Conservation (phyloP, 2,888 invertebrate genomes). For the Teinopalpus imperialis region DNA sequence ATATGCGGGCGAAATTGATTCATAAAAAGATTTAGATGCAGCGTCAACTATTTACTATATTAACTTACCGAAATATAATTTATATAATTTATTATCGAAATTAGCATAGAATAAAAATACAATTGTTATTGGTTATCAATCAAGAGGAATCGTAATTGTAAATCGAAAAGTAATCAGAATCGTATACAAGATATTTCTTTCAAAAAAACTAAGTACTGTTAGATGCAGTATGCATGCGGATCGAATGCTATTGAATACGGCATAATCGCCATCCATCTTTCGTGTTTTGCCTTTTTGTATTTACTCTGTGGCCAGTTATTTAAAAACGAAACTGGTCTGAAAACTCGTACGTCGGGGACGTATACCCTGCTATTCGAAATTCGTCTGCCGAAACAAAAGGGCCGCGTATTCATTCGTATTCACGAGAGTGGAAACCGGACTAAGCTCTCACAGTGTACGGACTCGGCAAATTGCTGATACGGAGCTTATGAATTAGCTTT, state of each 20-base stretch:
- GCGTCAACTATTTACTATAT: too few relatives aligned
- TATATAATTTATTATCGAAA: too few relatives aligned
- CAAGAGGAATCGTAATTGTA: too few relatives aligned
- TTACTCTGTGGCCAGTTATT: constrained; percentile 7
- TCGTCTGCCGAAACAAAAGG: constrained; percentile 30
- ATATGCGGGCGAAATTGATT: too few relatives aligned
- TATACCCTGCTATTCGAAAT: constrained; percentile 35
- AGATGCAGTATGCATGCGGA: too few relatives aligned
- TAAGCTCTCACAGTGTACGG: neutral
- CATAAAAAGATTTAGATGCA: too few relatives aligned
- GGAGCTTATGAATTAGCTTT: neutral
- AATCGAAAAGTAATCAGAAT: too few relatives aligned
- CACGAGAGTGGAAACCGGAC: constrained; percentile 17
- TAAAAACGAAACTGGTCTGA: constrained; percentile 3
- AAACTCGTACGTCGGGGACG: constrained; percentile 24
- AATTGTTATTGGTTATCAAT: too few relatives aligned
- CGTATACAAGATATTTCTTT: too few relatives aligned
- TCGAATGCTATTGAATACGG: neutral
- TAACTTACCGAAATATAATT: too few relatives aligned
- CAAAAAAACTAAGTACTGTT: too few relatives aligned
- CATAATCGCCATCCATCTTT: neutral
- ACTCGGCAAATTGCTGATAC: neutral
- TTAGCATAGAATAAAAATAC: too few relatives aligned
- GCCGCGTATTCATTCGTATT: constrained; percentile 14
- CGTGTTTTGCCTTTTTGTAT: constrained; percentile 1